Base-by-base conservation (phyloP, 1,140 invertebrate genomes). In the Pseudomyrmex pallidus region DNA sequence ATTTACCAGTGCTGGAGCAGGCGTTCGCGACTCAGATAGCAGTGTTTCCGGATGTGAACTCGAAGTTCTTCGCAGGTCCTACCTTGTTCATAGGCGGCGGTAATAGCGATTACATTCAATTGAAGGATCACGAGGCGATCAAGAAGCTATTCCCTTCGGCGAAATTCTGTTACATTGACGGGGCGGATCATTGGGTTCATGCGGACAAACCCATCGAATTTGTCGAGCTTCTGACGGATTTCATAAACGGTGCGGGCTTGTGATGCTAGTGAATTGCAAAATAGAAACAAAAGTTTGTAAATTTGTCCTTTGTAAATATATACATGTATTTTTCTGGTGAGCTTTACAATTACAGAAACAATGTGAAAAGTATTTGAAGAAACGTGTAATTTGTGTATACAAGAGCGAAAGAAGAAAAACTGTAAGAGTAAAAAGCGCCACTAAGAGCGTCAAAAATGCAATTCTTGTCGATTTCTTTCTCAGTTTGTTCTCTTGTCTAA, bases 121-220 rank as follows among this genome's bases (percentile, higher is more conserved):
- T 94, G 80, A 94, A 96, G 85, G 96, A 98, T 93, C 95, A 97
- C 85, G 93, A 95, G 1, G 90, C 94, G 62, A 98, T 98, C 68
- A 94, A 95, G 89, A 94, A 96, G 83, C 92, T 97, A 15, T 99
- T 99, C 92, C 97, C 98, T 0, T 94, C 95, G 8, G 96, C 97
- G 0, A 93, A 96, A 84, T 95, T 99, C 76, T 92, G 95, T 74
- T 97, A 96, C 90, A 95, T 99, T 62, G 94, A 96, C 50, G 96
- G 96, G 80, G 97, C 98, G 20, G 97, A 98, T 7, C 98, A 99
- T 93, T 98, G 98, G 97, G 96, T 99, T 9, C 98, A 99, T 91
- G 96, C 97, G 70, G 98, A 99, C 85, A 97, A 98, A 92, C 98
- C 98, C 1, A 90, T 94, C 2, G 96, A 97, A 90, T 99, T 99